phyloP scores from a whole-genome alignment of 1,140 invertebrate species.

The Eumeta japonica region DNA sequence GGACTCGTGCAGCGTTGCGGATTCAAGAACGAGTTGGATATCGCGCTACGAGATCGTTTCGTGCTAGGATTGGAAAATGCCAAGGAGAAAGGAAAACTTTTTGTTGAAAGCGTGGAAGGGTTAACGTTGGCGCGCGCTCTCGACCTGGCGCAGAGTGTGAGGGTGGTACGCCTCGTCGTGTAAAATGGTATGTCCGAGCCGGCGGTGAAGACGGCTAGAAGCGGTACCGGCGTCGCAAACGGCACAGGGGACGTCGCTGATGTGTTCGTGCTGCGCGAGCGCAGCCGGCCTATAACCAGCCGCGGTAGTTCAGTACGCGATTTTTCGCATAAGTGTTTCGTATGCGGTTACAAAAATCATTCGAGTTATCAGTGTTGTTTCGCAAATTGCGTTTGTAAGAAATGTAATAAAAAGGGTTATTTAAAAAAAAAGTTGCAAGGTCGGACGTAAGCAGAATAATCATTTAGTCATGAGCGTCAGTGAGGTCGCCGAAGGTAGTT shows the following conservation, averaged over 20 bases:
- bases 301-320: background rate
- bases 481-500: background rate
- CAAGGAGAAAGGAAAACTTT: conserved; percentile 7
- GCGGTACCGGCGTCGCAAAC: conserved; percentile 2
- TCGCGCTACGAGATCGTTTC: conserved; percentile 4
- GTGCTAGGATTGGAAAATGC: conserved; percentile 6
- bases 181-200: too few species aligned
- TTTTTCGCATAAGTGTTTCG: too few species aligned
- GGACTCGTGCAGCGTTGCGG: conserved; percentile 6
- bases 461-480: background rate
- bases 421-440: background rate
- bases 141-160: conserved; percentile 5
- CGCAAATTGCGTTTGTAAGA: too few species aligned
- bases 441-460: background rate
- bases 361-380: conserved; percentile 6
- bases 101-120: conserved; percentile 1
- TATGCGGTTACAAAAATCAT: conserved; percentile 5
- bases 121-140: conserved; percentile 5
- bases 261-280: background rate
- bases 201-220: background rate
- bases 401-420: conserved; percentile 4
- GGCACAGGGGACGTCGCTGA: too few species aligned
- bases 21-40: conserved; percentile 4
- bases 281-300: background rate
- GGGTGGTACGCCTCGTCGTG: background rate